These are phyloP conservation scores for Linurgus olivaceus DNA, from an alignment of 2,797 vertebrate species.

Conservation along the genomic window DNA sequence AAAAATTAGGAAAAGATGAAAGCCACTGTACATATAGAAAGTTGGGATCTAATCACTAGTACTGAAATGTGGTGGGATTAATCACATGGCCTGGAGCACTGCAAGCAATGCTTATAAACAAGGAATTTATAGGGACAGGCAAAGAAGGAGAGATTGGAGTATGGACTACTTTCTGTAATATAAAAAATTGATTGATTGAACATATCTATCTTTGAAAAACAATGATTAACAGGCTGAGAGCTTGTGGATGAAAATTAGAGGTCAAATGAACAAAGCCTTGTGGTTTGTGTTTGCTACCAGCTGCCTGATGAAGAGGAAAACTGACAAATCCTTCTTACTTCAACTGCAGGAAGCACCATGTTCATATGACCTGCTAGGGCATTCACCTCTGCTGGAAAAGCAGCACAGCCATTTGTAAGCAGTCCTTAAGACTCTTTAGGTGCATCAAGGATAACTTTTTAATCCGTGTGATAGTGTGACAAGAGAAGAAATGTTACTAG, in stretches of 20 bases:
- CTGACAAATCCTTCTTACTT: neutral
- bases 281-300: neutral
- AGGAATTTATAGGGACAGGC: neutral
- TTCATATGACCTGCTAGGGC: neutral
- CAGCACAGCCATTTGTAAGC: neutral
- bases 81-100: neutral
- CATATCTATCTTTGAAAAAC: neutral
- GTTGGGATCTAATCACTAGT: neutral
- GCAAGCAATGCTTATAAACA: neutral
- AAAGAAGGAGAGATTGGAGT: neutral
- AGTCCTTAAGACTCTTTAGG: neutral
- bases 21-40: neutral
- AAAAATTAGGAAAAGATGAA: neutral
- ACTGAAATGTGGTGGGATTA: neutral
- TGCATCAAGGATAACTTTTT: neutral
- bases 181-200: neutral
- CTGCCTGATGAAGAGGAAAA: neutral
- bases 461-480: neutral
- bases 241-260: neutral
- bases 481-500: neutral
- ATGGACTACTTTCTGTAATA: neutral
- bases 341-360: neutral
- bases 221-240: neutral
- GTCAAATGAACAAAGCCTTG: neutral
- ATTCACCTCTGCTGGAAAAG: neutral